Evolutionary conservation across 2,797 vertebrate genomes (phyloP).

Genomic region (Lycodopsis pacificus): DNA sequence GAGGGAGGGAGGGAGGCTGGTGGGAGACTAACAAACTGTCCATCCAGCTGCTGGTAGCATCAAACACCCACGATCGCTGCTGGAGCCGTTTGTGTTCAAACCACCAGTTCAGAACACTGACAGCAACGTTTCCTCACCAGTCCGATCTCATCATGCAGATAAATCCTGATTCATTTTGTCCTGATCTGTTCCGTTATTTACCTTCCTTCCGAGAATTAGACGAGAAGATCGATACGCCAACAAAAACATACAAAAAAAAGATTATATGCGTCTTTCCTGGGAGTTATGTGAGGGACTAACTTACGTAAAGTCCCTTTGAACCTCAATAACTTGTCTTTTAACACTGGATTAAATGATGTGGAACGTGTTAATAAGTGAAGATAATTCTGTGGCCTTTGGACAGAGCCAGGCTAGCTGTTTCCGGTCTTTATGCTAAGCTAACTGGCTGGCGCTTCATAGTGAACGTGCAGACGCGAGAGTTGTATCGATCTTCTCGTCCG

Average conservation of each 20-base stretch:
- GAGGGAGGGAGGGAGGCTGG: slow-evolving; percentile 2
- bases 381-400: background rate
- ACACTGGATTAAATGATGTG: background rate
- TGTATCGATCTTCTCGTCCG: background rate
- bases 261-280: background rate
- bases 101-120: slow-evolving; percentile 5
- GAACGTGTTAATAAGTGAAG: background rate
- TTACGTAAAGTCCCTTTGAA: background rate
- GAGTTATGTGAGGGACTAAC: background rate
- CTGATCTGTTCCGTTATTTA: background rate
- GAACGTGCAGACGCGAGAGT: background rate
- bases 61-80: slow-evolving; percentile 47
- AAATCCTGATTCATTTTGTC: too few relatives aligned
- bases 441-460: background rate
- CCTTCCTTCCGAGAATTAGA: background rate
- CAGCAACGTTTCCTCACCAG: too few relatives aligned
- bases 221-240: background rate
- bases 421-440: background rate
- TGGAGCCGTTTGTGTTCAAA: slow-evolving; percentile 9
- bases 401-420: background rate
- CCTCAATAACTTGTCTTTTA: background rate
- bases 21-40: slow-evolving; percentile 45
- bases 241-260: too few relatives aligned
- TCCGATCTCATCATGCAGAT: background rate
- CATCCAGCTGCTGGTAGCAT: slow-evolving; percentile 60